Conservation (phyloP, 37 sponge, comb jelly and placozoan genomes). For the Spongilla lacustris region DNA sequence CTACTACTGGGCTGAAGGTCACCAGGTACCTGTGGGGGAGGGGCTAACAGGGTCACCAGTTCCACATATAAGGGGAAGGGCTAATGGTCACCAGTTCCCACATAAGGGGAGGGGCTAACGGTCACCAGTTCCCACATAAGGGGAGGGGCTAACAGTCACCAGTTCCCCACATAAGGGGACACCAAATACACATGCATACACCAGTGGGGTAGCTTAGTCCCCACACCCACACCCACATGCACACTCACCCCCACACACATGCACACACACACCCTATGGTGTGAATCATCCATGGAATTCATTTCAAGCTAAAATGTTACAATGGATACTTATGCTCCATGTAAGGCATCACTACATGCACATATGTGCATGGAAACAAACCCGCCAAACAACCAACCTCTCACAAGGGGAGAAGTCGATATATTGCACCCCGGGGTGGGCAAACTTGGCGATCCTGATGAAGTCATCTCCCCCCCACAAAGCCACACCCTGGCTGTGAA, state of each 20-base stretch:
- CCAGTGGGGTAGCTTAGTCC: too few species aligned
- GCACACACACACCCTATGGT: background rate
- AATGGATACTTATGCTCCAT: too few species aligned
- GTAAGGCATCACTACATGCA: too few species aligned
- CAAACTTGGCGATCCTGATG: constrained; percentile 66
- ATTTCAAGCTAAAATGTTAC: too few species aligned
- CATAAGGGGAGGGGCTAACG: background rate
- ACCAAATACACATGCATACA: background rate
- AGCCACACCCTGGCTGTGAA: constrained; percentile 91
- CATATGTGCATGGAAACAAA: too few species aligned
- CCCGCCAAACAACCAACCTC: constrained; percentile 62
- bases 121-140: background rate
- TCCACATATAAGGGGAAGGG: background rate
- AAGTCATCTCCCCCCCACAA: constrained; percentile 92
- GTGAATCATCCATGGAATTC: too few species aligned
- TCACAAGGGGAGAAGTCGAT: constrained; percentile 98
- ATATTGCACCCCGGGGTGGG: constrained; percentile 70
- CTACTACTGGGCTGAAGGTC: constrained; percentile 63
- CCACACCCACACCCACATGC: background rate
- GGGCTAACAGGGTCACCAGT: background rate
- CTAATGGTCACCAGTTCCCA: background rate
- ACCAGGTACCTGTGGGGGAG: constrained; percentile 60
- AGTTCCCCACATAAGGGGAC: background rate
- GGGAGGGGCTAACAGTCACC: background rate
- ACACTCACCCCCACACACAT: background rate